Conservation (phyloP, 2,797 vertebrate species). For the Sphenopsis melanotis region DNA sequence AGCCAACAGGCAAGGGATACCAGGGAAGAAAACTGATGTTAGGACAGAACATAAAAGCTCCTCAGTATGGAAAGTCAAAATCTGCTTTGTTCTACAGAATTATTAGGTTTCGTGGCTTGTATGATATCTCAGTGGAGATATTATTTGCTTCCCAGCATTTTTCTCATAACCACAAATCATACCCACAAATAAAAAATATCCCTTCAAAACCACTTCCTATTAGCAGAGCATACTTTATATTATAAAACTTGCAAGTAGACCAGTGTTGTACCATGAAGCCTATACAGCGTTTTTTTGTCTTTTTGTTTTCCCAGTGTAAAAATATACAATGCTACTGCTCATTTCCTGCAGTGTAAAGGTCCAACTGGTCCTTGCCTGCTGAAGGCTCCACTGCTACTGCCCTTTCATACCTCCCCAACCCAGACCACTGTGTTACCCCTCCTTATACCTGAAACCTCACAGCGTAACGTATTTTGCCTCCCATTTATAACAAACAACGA, state of each 20-base stretch:
- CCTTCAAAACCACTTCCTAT: slow-evolving; percentile 47
- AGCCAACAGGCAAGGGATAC: neutral
- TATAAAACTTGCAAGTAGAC: slow-evolving; percentile 76
- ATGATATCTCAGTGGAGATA: slow-evolving; percentile 20
- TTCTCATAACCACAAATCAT: slow-evolving; percentile 55
- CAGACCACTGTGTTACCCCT: slow-evolving; percentile 89
- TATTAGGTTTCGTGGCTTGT: slow-evolving; percentile 18
- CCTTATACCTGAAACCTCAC: slow-evolving; percentile 90
- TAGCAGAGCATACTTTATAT: slow-evolving; percentile 62
- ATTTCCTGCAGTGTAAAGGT: slow-evolving; percentile 57
- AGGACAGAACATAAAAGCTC: slow-evolving; percentile 11
- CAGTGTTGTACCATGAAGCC: slow-evolving; percentile 77
- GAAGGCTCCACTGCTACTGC: slow-evolving; percentile 18
- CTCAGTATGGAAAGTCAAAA: slow-evolving; percentile 29
- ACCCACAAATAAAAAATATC: slow-evolving; percentile 61
- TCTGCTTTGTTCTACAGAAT: neutral
- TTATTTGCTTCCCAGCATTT: slow-evolving; percentile 13
- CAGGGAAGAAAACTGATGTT: neutral
- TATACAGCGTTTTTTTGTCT: slow-evolving; percentile 43
- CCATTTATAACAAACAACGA: slow-evolving; percentile 91
- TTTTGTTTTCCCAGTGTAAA: slow-evolving; percentile 70
- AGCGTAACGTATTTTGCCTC: slow-evolving; percentile 85
- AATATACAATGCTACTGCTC: slow-evolving; percentile 76
- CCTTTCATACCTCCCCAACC: slow-evolving; percentile 94
- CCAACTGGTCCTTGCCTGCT: slow-evolving; percentile 32